Evolutionary conservation across 1,140 invertebrate genomes (phyloP).

Genomic region (Piezodorus guildinii): DNA sequence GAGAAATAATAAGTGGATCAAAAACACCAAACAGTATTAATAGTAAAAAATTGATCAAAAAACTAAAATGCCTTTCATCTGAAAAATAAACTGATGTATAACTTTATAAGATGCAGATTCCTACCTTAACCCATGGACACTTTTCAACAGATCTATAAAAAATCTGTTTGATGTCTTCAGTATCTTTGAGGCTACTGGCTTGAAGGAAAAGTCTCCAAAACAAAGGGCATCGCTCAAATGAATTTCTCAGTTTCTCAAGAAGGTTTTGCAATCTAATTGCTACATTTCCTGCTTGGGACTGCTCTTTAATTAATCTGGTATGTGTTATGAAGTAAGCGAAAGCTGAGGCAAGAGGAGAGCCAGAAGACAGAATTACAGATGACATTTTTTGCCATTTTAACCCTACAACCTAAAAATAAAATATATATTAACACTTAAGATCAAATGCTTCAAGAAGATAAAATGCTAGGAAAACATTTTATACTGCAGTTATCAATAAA

Average conservation of each 20-base stretch:
- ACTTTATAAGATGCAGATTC: not conserved
- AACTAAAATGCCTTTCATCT: not conserved
- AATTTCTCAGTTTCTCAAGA: slow-evolving; percentile 32
- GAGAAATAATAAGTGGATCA: too few relatives aligned
- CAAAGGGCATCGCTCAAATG: slow-evolving; percentile 39
- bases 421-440: too few relatives aligned
- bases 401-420: not conserved
- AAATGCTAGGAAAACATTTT: too few relatives aligned
- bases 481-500: too few relatives aligned
- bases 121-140: slow-evolving; percentile 56
- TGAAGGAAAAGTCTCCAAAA: slow-evolving; percentile 47
- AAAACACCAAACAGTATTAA: too few relatives aligned
- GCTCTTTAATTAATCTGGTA: not conserved
- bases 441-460: too few relatives aligned
- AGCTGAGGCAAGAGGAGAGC: not conserved
- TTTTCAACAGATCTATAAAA: slow-evolving; percentile 44
- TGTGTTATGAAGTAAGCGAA: slow-evolving; percentile 2
- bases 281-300: slow-evolving; percentile 17
- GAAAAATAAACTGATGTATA: not conserved
- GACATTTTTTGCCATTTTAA: not conserved
- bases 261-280: slow-evolving; percentile 20
- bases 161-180: slow-evolving; percentile 33
- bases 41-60: too few relatives aligned
- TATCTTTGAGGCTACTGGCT: slow-evolving; percentile 34
- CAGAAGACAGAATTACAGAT: not conserved